Base-by-base conservation (phyloP, 2,797 vertebrate genomes). In the Schizopygopsis pylzovi region DNA sequence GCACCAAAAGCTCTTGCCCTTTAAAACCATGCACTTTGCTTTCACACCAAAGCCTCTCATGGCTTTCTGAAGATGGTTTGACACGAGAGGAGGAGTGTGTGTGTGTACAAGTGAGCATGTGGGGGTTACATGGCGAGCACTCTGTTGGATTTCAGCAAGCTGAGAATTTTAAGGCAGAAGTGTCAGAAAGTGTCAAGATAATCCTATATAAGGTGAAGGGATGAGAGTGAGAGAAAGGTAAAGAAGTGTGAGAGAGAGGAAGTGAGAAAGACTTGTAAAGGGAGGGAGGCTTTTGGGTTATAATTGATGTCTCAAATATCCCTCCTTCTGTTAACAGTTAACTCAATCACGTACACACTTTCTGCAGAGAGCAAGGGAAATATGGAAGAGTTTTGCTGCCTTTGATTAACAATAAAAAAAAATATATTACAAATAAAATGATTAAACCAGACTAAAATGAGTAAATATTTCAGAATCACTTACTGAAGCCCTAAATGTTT, bases 121-220 rank as follows among this genome's bases (percentile, higher is more conserved):
- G 22, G 71, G 71, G n/a, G 59, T 71, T 91, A 89, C 89, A 83
- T 81, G 85, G 87, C 68, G 91, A 91, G 88, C 83, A 82, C 86
- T 90, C 89, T 88, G 90, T 90, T 91, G 83, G 91, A 83, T 92
- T 94, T 91, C 92, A 92, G 91, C 90, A 85, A 89, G 90, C 91
- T 90, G 86, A 88, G 89, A 90, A 87, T 89, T 79, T 93, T 87
- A 94, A 93, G 92, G 89, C 87, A 89, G 87, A 89, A 84, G 87
- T 90, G 91, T 92, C 89, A 88, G 91, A 89, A 93, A 90, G 91
- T 92, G 93, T 94, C 92, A 91, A 91, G 88, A 92, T 94, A 94
- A 95, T 95, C 92, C 92, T 89, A 83, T 79, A 70, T 88, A 87
- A 90, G 90, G 92, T 90, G 85, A 82, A 87, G 89, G 90, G 85